These are phyloP conservation scores for Aphis gossypii DNA, from an alignment of 1,140 invertebrate genomes.

Conservation along the genomic window DNA sequence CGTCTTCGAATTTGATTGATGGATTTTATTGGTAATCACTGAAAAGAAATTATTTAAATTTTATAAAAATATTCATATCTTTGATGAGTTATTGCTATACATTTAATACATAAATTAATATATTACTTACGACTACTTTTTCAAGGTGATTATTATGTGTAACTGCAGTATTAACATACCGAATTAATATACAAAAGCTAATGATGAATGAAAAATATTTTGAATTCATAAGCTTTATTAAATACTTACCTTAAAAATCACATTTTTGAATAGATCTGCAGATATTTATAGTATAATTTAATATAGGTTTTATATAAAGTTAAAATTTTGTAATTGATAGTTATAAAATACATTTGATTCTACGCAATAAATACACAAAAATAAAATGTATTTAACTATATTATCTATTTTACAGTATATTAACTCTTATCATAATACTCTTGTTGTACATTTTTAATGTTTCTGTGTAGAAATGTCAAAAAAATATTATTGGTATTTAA, in stretches of 20 bases:
- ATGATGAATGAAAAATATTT: not conserved
- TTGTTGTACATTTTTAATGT: not conserved
- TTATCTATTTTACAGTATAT: not conserved
- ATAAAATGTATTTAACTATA: not conserved
- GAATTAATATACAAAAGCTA: not conserved
- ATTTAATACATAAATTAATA: conserved; percentile 5
- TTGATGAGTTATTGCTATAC: not conserved
- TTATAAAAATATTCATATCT: conserved; percentile 3
- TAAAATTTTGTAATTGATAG: not conserved
- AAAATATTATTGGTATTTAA: not conserved
- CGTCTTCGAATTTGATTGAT: conserved; percentile 36
- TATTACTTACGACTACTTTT: not conserved
- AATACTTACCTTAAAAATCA: not conserved
- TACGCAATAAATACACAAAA: not conserved
- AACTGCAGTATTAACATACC: not conserved
- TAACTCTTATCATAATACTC: not conserved
- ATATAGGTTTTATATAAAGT: not conserved
- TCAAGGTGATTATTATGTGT: not conserved
- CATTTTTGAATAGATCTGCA: not conserved
- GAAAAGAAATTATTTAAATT: conserved; percentile 12
- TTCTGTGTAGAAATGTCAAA: not conserved
- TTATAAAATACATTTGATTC: not conserved
- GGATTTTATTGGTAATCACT: not conserved
- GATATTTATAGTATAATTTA: not conserved
- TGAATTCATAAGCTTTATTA: not conserved